Conservation (phyloP, 2,888 invertebrate genomes). For the Brenthis hecate region DNA sequence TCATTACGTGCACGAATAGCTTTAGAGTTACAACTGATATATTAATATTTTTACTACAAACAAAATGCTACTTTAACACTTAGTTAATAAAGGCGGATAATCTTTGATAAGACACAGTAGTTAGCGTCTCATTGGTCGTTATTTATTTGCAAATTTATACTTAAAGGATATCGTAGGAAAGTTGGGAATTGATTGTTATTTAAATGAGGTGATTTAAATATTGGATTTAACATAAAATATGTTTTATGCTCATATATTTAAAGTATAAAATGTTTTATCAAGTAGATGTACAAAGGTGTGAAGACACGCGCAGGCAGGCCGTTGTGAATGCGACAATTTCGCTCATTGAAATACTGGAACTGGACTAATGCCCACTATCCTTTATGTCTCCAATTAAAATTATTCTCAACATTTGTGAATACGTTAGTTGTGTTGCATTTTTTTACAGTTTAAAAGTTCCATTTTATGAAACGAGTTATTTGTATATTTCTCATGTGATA, state of each 20-base stretch:
- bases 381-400: conserved; percentile 73
- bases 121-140: conserved; percentile 49
- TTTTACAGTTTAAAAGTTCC: conserved; percentile 1
- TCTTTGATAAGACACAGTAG: conserved; percentile 36
- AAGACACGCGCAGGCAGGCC: conserved; percentile 59
- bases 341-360: conserved; percentile 67
- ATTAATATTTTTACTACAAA: conserved; percentile 36
- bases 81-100: conserved; percentile 27
- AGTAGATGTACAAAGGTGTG: conserved; percentile 57
- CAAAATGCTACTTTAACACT: conserved; percentile 31
- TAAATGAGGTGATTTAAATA: conserved; percentile 44
- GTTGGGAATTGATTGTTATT: conserved; percentile 68
- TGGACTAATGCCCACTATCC: conserved; percentile 66
- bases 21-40: conserved; percentile 46
- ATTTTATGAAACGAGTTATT: neutral
- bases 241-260: conserved; percentile 38
- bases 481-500: neutral
- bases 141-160: conserved; percentile 69
- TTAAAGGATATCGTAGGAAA: conserved; percentile 65
- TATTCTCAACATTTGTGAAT: conserved; percentile 51
- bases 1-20: conserved; percentile 74
- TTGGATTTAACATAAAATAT: conserved; percentile 38
- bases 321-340: conserved; percentile 72
- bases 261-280: conserved; percentile 42
- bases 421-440: conserved; percentile 40